A percentile compares a stretch with the other conserved stretches of the same genome.
These are phyloP conservation scores for Erebia ligea DNA, from an alignment of 2,888 invertebrate species.

Conservation along the genomic window DNA sequence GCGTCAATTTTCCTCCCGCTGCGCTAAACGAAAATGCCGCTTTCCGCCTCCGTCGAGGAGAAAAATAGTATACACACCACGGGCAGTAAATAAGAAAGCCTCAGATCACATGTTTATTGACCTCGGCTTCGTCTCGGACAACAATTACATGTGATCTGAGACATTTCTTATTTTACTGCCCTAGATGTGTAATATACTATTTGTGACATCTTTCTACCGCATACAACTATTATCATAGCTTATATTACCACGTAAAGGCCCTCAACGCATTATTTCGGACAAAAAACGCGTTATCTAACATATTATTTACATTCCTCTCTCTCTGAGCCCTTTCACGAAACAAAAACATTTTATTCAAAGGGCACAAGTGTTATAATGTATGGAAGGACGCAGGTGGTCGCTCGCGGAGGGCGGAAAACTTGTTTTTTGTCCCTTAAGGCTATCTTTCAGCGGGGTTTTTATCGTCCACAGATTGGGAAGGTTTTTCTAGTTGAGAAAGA, in stretches of 20 bases:
- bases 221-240: background rate
- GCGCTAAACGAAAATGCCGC: no score
- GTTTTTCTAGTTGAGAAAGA: conserved; percentile 31
- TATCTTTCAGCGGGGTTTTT: conserved; percentile 47
- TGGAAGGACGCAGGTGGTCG: conserved; percentile 43
- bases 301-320: background rate
- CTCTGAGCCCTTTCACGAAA: conserved; percentile 28
- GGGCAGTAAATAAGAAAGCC: no score
- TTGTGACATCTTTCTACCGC: background rate
- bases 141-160: no score
- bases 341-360: conserved; percentile 40
- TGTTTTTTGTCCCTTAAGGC: conserved; percentile 47
- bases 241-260: background rate
- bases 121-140: no score
- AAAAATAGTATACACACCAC: no score
- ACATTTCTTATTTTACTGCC: no score
- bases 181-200: no score
- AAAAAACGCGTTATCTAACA: conserved; percentile 13
- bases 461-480: conserved; percentile 43
- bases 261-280: background rate
- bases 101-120: no score
- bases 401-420: conserved; percentile 41
- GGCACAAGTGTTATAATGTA: conserved; percentile 37
- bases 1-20: no score
- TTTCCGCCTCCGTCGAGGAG: no score